Base-by-base conservation (phyloP, 1,140 invertebrate species). In the Luehdorfia chinensis region DNA sequence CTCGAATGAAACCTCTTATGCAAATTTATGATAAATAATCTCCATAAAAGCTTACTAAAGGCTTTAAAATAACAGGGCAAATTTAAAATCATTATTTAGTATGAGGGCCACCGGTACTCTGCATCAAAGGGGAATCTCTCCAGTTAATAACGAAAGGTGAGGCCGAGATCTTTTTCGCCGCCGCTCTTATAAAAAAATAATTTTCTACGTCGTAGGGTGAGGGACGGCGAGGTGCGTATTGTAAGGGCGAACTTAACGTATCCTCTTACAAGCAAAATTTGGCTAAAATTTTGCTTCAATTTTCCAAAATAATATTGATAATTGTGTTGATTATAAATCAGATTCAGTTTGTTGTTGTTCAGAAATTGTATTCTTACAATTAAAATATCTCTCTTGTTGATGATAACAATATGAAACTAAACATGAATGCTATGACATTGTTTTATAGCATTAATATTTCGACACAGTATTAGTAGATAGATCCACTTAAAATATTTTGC, bases 111-210 rank as follows among this genome's bases (percentile, higher is more conserved):
- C 51, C 49, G 47, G 44, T 39, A 54, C 54, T 73, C 63, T 77
- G 68, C 65, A 80, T 78, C 71, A 85, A 85, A 81, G 75, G 72
- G 65, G 66, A 55, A 57, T 44, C 58, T 66, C 67, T 72, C 59
- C 50, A 76, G 70, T 85, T 83, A 81, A 85, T 81, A 81, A 81
- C 45, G 74, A 66, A 76, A 83, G 78, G 75, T 75, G 71, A 75
- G 64, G 61, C 65, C 34, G 64, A 73, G 69, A 74, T 73, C 59
- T 73, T 75, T 76, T 76, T 59, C 70, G 48, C 55, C 56, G 59
- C 62, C 54, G 55, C 59, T 73, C 60, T 64, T 63, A 66, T 75
- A 75, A 60, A 77, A 77, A 85, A 80, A 78, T 79, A 72, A 73
- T 74, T 68, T 71, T 53, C 61, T 59, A 66, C 59, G 58, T 63